A percentile compares a stretch with the other conserved stretches of the same genome.
Conservation (phyloP, 2,888 invertebrate genomes). For the Eupithecia dodoneata region DNA sequence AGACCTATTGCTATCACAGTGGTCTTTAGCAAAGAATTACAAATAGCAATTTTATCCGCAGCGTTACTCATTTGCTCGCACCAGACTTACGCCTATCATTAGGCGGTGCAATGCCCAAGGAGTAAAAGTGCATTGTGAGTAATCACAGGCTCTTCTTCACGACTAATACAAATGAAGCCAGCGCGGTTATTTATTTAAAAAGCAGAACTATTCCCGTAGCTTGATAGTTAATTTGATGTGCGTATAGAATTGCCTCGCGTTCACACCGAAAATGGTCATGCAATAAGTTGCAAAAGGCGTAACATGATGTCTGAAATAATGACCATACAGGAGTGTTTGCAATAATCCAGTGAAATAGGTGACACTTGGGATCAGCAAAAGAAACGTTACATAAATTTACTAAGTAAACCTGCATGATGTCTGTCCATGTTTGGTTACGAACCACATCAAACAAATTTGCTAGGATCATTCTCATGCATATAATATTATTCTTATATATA, state of each 20-base stretch:
- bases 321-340: conserved; percentile 11
- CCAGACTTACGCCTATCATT: conserved; percentile 43
- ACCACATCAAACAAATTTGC: background rate
- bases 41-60: conserved; percentile 45
- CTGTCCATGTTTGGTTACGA: background rate
- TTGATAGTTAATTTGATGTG: conserved; percentile 31
- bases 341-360: conserved; percentile 20
- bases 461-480: too few species aligned
- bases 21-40: conserved; percentile 16
- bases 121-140: conserved; percentile 55
- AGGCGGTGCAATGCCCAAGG: conserved; percentile 50
- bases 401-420: background rate
- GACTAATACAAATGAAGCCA: conserved; percentile 52
- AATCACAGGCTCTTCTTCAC: conserved; percentile 48
- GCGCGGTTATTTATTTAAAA: conserved; percentile 40
- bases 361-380: background rate
- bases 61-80: conserved; percentile 55
- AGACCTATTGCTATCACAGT: background rate
- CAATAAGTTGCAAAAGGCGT: conserved; percentile 24
- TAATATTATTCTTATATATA: too few species aligned
- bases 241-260: conserved; percentile 31
- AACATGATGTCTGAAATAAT: conserved; percentile 24
- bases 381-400: conserved; percentile 4
- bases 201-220: conserved; percentile 33
- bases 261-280: conserved; percentile 22